A percentile compares a stretch with the other conserved stretches of the same genome.
Conservation (phyloP, 2,113 vertebrate species). For the Brachyhypopomus gauderio region DNA sequence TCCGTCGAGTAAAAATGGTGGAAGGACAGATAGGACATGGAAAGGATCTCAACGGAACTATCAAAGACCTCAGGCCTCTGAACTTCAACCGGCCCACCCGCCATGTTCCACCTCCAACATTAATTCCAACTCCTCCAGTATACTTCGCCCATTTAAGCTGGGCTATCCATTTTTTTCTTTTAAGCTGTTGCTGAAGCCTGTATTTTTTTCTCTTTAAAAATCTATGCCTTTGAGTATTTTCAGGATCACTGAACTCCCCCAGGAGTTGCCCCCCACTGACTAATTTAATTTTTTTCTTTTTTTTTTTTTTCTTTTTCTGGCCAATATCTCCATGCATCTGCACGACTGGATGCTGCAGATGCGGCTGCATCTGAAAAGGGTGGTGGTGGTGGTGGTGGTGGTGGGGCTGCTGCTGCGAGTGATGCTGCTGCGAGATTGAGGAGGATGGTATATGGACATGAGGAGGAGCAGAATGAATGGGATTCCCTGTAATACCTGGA, state of each 20-base stretch:
- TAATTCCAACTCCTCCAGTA: constrained; percentile 52
- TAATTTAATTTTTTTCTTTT: constrained; percentile 72
- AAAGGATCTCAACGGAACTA: constrained; percentile 70
- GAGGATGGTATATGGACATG: constrained; percentile 51
- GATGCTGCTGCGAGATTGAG: constrained; percentile 43
- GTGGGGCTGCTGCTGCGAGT: constrained; percentile 55
- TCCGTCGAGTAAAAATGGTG: constrained; percentile 68
- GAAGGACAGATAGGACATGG: constrained; percentile 75
- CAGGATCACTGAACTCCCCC: constrained; percentile 66
- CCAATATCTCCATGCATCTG: constrained; percentile 56
- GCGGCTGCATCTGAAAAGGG: constrained; percentile 72
- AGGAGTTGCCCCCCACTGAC: constrained; percentile 71
- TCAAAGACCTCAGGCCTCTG: constrained; percentile 67
- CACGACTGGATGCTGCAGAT: constrained; percentile 63
- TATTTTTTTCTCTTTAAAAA: constrained; percentile 62
- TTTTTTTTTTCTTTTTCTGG: constrained; percentile 68
- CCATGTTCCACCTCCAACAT: constrained; percentile 64
- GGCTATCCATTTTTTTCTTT: constrained; percentile 66
- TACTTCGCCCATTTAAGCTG: constrained; percentile 65
- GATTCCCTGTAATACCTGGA: constrained; percentile 56
- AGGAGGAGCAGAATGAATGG: constrained; percentile 50
- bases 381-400: constrained; percentile 58
- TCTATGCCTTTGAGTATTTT: constrained; percentile 66
- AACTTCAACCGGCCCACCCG: constrained; percentile 66
- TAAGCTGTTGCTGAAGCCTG: constrained; percentile 65